Evolutionary conservation across 2,888 invertebrate species (phyloP).

Genomic region (Cerceris ruficornis): DNA sequence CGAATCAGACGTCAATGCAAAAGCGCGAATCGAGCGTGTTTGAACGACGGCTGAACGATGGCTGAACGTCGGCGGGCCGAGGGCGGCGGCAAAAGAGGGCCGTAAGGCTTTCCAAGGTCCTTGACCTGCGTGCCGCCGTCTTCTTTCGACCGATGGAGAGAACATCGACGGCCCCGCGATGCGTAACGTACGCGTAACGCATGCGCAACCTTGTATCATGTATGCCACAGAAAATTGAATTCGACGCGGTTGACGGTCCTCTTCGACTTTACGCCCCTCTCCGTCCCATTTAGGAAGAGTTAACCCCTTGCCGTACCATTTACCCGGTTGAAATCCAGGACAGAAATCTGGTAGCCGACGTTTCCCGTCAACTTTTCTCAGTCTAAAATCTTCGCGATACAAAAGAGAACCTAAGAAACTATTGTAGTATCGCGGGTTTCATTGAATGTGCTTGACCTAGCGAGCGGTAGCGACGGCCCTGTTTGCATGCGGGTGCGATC

Average conservation of each 20-base stretch:
- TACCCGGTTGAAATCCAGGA: too few relatives aligned
- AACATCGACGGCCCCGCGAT: conserved; percentile 7
- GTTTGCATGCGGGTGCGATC: too few relatives aligned
- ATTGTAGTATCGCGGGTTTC: too few relatives aligned
- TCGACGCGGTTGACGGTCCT: conserved; percentile 50
- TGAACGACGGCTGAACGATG: conserved; percentile 22
- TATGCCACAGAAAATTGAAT: conserved; percentile 61
- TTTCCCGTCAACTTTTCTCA: too few relatives aligned
- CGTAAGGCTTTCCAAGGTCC: conserved; percentile 65
- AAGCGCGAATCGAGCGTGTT: conserved; percentile 12
- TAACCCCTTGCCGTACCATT: conserved; percentile 16
- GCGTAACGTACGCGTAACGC: conserved; percentile 53
- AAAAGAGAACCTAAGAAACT: too few relatives aligned
- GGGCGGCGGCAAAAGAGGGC: conserved; percentile 35
- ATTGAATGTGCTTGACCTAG: too few relatives aligned
- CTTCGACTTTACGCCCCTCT: conserved; percentile 30
- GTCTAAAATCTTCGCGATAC: too few relatives aligned
- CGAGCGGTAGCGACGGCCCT: too few relatives aligned
- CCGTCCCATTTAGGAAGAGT: neutral
- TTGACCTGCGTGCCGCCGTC: conserved; percentile 56
- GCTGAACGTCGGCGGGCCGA: conserved; percentile 24
- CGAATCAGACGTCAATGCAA: conserved; percentile 30
- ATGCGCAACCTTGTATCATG: conserved; percentile 11
- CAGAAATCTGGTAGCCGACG: too few relatives aligned
- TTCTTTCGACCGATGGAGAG: conserved; percentile 24